Conservation (phyloP, 1,140 invertebrate species). For the Pantala flavescens region DNA sequence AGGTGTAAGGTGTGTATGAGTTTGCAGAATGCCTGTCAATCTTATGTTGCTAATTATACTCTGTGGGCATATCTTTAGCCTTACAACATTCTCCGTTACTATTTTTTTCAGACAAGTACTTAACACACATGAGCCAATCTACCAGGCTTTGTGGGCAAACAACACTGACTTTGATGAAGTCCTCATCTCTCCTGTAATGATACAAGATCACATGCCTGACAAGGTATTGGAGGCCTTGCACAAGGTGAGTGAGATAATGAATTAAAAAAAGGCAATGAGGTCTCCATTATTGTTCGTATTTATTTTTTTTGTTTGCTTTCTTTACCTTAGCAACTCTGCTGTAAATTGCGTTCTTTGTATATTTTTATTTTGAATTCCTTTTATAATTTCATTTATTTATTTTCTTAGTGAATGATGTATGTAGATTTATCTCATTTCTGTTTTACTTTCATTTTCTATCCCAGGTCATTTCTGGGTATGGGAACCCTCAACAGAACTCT, state of each 20-base stretch:
- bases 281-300: neutral
- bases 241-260: slow-evolving; percentile 51
- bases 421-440: neutral
- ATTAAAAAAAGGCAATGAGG: neutral
- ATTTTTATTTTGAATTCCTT: neutral
- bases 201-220: slow-evolving; percentile 89
- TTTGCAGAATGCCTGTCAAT: too few species aligned
- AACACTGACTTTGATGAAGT: slow-evolving; percentile 84
- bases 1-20: too few species aligned
- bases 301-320: neutral
- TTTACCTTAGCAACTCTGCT: neutral
- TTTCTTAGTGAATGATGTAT: neutral
- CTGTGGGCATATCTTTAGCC: too few species aligned
- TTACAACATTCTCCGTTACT: neutral
- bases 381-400: neutral
- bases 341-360: neutral
- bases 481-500: neutral
- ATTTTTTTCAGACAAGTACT: slow-evolving; percentile 49
- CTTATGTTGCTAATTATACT: too few species aligned
- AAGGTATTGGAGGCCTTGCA: slow-evolving; percentile 75
- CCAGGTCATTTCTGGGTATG: slow-evolving; percentile 4
- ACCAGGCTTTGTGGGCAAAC: slow-evolving; percentile 81
- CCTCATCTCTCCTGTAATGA: slow-evolving; percentile 82
- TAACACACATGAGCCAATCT: slow-evolving; percentile 64
- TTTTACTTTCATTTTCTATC: slow-evolving; percentile 1